A percentile compares a stretch with the other conserved stretches of the same genome.
Conservation (phyloP, 2,797 vertebrate species). For the Hipposideros larvatus region DNA sequence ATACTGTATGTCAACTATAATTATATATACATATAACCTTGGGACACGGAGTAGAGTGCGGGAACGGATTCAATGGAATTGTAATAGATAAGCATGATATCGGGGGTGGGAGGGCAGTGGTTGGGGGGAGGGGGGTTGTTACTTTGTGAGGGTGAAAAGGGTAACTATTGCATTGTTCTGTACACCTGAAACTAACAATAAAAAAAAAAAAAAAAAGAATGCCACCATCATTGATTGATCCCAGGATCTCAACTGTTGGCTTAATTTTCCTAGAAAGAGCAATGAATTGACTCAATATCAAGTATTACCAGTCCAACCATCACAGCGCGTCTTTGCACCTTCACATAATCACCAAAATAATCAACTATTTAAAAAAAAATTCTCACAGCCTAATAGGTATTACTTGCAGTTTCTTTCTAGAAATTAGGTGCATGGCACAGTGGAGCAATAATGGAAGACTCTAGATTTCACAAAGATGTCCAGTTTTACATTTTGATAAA, state of each 20-base stretch:
- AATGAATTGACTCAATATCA: background rate
- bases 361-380: background rate
- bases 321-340: background rate
- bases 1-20: too few relatives aligned
- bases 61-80: too few relatives aligned
- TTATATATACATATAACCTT: too few relatives aligned
- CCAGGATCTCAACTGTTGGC: background rate
- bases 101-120: too few relatives aligned
- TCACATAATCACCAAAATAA: constrained; percentile 26
- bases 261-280: constrained; percentile 22
- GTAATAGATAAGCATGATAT: too few relatives aligned
- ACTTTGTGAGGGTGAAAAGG: too few relatives aligned
- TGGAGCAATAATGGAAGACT: background rate
- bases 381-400: background rate
- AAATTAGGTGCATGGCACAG: constrained; percentile 24
- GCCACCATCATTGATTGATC: background rate
- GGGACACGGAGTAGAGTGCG: too few relatives aligned
- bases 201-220: too few relatives aligned
- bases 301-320: constrained; percentile 8
- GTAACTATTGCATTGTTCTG: too few relatives aligned
- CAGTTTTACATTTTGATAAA: constrained; percentile 35
- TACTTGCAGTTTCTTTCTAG: constrained; percentile 19
- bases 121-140: too few relatives aligned
- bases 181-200: too few relatives aligned
- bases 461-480: constrained; percentile 51